phyloP scores from a whole-genome alignment of 2,797 vertebrate species.

The Okamejei kenojei region DNA sequence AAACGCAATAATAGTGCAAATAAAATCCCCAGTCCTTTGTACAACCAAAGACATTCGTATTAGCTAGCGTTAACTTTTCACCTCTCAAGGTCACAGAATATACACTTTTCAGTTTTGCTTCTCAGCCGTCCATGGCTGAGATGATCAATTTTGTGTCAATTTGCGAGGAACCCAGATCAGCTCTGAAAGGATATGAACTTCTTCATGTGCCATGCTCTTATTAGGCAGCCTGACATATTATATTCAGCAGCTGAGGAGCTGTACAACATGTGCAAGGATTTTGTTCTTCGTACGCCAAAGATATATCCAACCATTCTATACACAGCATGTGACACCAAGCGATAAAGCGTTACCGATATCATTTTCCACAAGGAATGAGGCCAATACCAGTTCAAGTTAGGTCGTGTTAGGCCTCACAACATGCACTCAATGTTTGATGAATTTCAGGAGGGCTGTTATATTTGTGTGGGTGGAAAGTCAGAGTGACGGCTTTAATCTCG shows the following conservation, averaged over 20 bases:
- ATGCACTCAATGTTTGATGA: background rate
- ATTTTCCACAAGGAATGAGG: background rate
- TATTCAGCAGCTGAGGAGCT: background rate
- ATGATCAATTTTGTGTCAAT: background rate
- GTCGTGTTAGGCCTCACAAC: background rate
- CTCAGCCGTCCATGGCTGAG: background rate
- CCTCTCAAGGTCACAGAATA: background rate
- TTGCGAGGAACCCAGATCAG: background rate
- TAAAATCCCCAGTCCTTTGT: no score
- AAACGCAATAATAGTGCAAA: no score
- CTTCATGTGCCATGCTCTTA: background rate
- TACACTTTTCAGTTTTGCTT: background rate
- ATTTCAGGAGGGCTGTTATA: background rate
- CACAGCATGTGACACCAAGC: background rate
- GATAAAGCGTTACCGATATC: background rate
- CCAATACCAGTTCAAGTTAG: background rate
- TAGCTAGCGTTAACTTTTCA: background rate
- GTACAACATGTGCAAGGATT: background rate
- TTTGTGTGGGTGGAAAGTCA: background rate
- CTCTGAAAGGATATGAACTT: background rate
- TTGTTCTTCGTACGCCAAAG: background rate
- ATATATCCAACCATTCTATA: background rate
- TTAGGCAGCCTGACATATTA: background rate
- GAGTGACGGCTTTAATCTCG: background rate
- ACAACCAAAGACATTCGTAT: background rate